Evolutionary conservation across 2,888 invertebrate species (phyloP), one percentile per base, ranked within the genome.

Genomic region (Amorpha juglandis): DNA sequence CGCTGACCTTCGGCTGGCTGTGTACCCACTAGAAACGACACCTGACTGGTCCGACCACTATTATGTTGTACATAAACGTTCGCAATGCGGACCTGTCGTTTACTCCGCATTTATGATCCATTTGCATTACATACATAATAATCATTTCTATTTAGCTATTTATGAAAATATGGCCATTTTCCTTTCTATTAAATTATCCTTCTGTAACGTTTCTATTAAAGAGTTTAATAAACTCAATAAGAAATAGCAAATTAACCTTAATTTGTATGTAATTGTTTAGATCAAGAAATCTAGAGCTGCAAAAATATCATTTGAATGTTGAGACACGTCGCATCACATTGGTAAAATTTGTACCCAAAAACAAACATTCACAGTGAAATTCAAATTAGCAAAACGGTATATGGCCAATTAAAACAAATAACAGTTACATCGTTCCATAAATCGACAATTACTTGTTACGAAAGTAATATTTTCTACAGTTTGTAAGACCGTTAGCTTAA

Each of bases 1-100:
- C 27, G 27, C 64, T 71, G 80, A 83, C 84, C 86, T 84, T 83
- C 80, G 71, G 67, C 69, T 73, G 75, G 71, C 70, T 72, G 72
- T 75, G n/a, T 48, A 48, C 47, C n/a, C n/a, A n/a, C 75, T 74
- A 76, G 70, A 71, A 75, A 70, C 73, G 48, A 35, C 55, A 71
- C 75, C 67, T 67, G 74, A 78, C 80, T 76, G 74, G 80, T 80
- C 76, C 68, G 68, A 73, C 77, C 67, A 70, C 77, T 75, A 75
- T 77, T 77, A 72, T 77, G 55, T 71, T 66, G 71, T 71, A 69
- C 69, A 69, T 76, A 58, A 53, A 47, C 55, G 55, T 64, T 64
- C 47, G 64, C 64, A 48, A 55, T 64, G 70, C 67, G 65, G 69
- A 66, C 50, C 71, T 67, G 48, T 64, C 55, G 35, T 48, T 47